Percentiles rank a stretch among this genome's conserved stretches.
These are phyloP conservation scores for Trileptium ribeirensis DNA, from an alignment of 2,888 invertebrate genomes.

Conservation along the genomic window DNA sequence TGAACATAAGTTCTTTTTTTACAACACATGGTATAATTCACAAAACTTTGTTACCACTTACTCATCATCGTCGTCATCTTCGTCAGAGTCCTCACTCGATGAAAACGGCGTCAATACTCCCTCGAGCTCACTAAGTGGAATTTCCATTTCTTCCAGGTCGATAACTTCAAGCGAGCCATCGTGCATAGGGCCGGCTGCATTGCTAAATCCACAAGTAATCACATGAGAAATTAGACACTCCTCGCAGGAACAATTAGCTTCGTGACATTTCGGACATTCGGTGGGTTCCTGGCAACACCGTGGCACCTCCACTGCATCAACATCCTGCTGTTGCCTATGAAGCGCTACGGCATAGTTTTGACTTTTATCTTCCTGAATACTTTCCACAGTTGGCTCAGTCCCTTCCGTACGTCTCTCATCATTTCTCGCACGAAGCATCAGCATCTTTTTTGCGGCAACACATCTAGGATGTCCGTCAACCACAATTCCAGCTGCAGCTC, in stretches of 20 bases:
- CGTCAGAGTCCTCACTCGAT: neutral
- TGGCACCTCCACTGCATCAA: too few relatives aligned
- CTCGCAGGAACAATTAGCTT: conserved; percentile 52
- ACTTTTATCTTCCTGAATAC: too few relatives aligned
- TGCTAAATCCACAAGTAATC: conserved; percentile 52
- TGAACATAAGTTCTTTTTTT: too few relatives aligned
- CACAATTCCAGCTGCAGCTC: too few relatives aligned
- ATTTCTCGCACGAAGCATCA: too few relatives aligned
- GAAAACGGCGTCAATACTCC: conserved; percentile 6
- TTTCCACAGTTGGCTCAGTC: too few relatives aligned
- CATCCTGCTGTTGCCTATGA: too few relatives aligned
- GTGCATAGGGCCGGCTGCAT: neutral
- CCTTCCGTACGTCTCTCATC: too few relatives aligned
- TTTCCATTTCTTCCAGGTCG: conserved; percentile 1
- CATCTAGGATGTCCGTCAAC: too few relatives aligned
- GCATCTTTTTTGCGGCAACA: too few relatives aligned
- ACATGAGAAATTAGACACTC: conserved; percentile 54
- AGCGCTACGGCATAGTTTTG: too few relatives aligned
- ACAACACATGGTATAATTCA: neutral
- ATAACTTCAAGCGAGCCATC: neutral
- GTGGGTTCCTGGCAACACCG: neutral
- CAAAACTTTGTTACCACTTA: neutral
- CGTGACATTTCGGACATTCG: conserved; percentile 20
- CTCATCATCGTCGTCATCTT: neutral
- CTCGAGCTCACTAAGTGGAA: conserved; percentile 12